Percentiles rank a stretch among this genome's conserved stretches.
Conservation (phyloP, 2,113 vertebrate genomes). For the Ammospiza nelsoni region DNA sequence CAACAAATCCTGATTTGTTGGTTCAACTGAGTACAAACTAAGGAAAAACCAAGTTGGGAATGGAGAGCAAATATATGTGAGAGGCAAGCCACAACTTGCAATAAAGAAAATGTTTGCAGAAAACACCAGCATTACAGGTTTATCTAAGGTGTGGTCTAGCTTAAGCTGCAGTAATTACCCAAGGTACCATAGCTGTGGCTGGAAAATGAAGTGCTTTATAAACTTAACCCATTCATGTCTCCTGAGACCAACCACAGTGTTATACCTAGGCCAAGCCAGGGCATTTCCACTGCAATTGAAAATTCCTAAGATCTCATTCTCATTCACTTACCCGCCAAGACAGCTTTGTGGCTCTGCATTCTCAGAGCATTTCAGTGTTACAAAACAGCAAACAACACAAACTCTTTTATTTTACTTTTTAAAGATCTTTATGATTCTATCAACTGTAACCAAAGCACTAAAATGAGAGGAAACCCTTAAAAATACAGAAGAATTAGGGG, state of each 20-base stretch:
- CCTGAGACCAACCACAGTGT: slow-evolving; percentile 32
- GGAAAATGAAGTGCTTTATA: slow-evolving; percentile 72
- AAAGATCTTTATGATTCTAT: background rate
- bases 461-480: background rate
- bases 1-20: slow-evolving; percentile 80
- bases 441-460: background rate
- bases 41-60: slow-evolving; percentile 76
- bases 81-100: slow-evolving; percentile 91
- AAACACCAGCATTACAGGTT: slow-evolving; percentile 90
- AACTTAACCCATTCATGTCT: slow-evolving; percentile 74
- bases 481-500: background rate
- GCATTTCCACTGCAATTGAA: background rate
- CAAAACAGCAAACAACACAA: background rate
- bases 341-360: background rate
- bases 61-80: slow-evolving; percentile 74
- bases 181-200: slow-evolving; percentile 80
- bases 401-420: background rate
- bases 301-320: background rate
- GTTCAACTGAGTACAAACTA: slow-evolving; percentile 78
- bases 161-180: slow-evolving; percentile 89
- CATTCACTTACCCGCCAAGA: background rate
- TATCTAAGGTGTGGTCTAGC: slow-evolving; percentile 95
- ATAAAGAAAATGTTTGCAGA: slow-evolving; percentile 90
- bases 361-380: background rate
- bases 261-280: background rate